phyloP scores from a whole-genome alignment of 1,140 invertebrate species.

The Tetramorium parvispinum region DNA sequence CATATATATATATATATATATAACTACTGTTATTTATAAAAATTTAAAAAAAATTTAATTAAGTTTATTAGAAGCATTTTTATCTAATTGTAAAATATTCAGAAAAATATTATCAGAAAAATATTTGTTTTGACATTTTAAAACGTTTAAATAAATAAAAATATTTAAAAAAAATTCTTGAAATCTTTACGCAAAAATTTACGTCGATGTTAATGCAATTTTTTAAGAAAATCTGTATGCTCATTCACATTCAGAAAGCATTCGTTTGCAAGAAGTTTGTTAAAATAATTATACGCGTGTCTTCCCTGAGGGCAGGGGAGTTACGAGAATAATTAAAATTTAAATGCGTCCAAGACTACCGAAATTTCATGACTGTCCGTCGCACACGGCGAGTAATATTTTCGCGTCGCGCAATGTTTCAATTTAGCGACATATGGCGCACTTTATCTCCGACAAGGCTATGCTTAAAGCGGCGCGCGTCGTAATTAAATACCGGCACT shows the following conservation, averaged over 20 bases:
- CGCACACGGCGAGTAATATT: constrained; percentile 54
- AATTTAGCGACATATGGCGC: constrained; percentile 57
- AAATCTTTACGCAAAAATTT: not conserved
- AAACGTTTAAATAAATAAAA: not conserved
- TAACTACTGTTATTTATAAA: no score
- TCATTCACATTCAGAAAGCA: not conserved
- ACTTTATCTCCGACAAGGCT: constrained; percentile 67
- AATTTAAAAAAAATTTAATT: not conserved
- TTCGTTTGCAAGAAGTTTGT: not conserved
- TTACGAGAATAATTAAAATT: not conserved
- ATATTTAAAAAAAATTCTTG: not conserved
- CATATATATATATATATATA: no score
- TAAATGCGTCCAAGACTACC: not conserved
- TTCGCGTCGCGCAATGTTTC: constrained; percentile 55
- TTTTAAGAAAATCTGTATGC: not conserved
- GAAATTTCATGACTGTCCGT: constrained; percentile 29
- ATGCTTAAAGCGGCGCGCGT: constrained; percentile 64
- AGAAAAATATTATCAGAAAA: not conserved
- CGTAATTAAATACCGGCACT: constrained; percentile 73
- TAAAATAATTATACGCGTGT: constrained; percentile 7
- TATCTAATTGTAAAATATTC: not conserved
- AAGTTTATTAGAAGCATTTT: not conserved
- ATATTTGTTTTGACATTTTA: not conserved
- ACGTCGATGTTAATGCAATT: not conserved
- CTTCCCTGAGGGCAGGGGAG: not conserved